Percentiles rank a stretch among this genome's conserved stretches.
These are phyloP conservation scores for Polyodon spathula DNA, from an alignment of 2,113 vertebrate species.

Conservation along the genomic window DNA sequence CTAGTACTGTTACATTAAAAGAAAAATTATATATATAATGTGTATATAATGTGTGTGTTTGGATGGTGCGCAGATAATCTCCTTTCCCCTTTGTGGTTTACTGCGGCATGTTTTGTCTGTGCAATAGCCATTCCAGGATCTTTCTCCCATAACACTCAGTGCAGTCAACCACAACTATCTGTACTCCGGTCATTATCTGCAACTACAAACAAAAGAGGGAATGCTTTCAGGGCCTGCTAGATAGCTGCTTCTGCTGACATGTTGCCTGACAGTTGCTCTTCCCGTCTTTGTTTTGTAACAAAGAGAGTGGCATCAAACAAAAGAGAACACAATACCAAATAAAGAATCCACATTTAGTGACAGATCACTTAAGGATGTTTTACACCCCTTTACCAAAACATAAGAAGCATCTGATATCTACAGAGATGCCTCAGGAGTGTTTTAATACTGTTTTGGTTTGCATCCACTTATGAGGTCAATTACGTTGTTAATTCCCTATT, in stretches of 20 bases:
- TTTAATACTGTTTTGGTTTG: conserved; percentile 63
- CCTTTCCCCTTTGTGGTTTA: too few species aligned
- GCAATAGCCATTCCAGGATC: conserved; percentile 45
- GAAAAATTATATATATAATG: too few species aligned
- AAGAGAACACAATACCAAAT: conserved; percentile 48
- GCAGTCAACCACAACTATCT: conserved; percentile 75
- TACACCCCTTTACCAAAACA: conserved; percentile 60
- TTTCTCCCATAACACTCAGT: conserved; percentile 66
- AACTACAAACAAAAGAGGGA: conserved; percentile 68
- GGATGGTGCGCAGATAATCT: too few species aligned
- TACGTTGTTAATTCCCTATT: conserved; percentile 56
- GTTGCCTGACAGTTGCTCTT: conserved; percentile 63
- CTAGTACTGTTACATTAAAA: too few species aligned
- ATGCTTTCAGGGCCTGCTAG: conserved; percentile 64
- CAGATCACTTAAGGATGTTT: conserved; percentile 58
- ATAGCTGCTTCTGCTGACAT: conserved; percentile 52
- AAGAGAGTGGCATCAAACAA: conserved; percentile 53
- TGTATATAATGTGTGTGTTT: too few species aligned
- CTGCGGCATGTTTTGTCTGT: conserved; percentile 41
- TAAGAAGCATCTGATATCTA: conserved; percentile 37
- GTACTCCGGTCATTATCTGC: conserved; percentile 53
- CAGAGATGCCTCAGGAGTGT: conserved; percentile 44
- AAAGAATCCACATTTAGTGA: conserved; percentile 57
- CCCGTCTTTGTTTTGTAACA: conserved; percentile 60
- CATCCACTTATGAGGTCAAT: conserved; percentile 50